Conservation (phyloP, 1,140 invertebrate genomes). For the Pectinophora gossypiella region DNA sequence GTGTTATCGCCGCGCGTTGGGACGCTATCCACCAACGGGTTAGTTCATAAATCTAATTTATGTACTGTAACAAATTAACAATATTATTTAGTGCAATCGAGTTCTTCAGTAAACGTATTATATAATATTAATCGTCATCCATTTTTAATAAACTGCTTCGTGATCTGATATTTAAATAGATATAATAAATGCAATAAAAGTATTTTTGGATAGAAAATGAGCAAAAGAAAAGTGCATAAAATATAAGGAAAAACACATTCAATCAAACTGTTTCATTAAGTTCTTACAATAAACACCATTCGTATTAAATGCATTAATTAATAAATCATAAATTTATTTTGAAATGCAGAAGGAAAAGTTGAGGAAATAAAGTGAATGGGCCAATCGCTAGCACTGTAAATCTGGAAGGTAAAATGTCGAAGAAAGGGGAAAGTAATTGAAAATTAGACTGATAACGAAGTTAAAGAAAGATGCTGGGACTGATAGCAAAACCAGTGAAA, state of each 20-base stretch:
- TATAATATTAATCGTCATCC: conserved; percentile 47
- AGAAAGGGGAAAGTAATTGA: conserved; percentile 39
- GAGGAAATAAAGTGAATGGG: conserved; percentile 35
- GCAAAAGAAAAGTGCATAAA: conserved; percentile 60
- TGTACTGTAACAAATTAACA: conserved; percentile 38
- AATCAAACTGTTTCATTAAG: conserved; percentile 27
- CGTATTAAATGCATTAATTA: conserved; percentile 48
- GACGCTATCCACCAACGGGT: conserved; percentile 51
- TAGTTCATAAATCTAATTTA: conserved; percentile 59
- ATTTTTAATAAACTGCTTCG: conserved; percentile 53
- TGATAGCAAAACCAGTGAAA: conserved; percentile 43
- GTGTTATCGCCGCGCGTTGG: conserved; percentile 56
- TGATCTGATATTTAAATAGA: conserved; percentile 47
- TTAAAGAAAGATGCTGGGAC: conserved; percentile 41
- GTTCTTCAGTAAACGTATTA: conserved; percentile 44
- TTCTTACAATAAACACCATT: conserved; percentile 42
- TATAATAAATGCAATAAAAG: conserved; percentile 51
- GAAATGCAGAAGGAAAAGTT: conserved; percentile 35
- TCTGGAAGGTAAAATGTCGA: conserved; percentile 26
- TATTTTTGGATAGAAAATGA: conserved; percentile 47
- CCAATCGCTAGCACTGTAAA: conserved; percentile 26
- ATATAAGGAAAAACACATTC: conserved; percentile 43
- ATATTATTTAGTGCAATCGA: conserved; percentile 57
- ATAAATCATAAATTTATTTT: conserved; percentile 26
- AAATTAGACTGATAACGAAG: conserved; percentile 44